Percentiles rank a stretch among this genome's conserved stretches.
Conservation (phyloP, 35 echinoderm and acorn worm species). For the Strongylocentrotus purpuratus region DNA sequence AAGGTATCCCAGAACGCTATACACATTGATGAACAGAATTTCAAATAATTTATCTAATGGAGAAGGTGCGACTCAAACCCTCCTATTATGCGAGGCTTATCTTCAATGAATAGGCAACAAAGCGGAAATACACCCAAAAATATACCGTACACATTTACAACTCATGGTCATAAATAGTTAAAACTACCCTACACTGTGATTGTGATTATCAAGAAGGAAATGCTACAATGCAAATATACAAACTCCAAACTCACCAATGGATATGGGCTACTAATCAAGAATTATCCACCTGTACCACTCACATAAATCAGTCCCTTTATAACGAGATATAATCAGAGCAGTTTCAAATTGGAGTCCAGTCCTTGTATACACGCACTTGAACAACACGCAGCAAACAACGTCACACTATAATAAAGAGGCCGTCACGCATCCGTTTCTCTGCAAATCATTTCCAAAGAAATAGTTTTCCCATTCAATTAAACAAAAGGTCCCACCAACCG, state of each 20-base stretch:
- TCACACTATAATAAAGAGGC: background rate
- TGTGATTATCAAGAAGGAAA: background rate
- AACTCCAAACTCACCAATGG: background rate
- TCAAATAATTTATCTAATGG: no score
- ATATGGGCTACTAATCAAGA: background rate
- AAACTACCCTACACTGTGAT: background rate
- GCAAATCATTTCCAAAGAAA: conserved; percentile 11
- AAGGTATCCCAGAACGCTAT: no score
- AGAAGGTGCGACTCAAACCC: no score
- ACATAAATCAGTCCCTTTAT: background rate
- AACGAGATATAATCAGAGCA: background rate
- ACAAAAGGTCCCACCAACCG: background rate
- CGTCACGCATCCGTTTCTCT: background rate
- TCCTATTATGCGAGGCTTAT: no score
- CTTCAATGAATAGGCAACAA: no score
- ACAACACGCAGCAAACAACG: background rate
- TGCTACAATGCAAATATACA: no score
- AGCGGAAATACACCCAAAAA: no score
- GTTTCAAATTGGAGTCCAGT: background rate
- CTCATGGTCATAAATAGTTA: background rate
- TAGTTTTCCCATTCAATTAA: background rate
- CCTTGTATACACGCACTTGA: background rate
- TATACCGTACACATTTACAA: no score
- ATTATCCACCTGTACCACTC: background rate
- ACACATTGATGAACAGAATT: no score